Conservation (phyloP, 2,888 invertebrate species). For the Pammene fasciana region DNA sequence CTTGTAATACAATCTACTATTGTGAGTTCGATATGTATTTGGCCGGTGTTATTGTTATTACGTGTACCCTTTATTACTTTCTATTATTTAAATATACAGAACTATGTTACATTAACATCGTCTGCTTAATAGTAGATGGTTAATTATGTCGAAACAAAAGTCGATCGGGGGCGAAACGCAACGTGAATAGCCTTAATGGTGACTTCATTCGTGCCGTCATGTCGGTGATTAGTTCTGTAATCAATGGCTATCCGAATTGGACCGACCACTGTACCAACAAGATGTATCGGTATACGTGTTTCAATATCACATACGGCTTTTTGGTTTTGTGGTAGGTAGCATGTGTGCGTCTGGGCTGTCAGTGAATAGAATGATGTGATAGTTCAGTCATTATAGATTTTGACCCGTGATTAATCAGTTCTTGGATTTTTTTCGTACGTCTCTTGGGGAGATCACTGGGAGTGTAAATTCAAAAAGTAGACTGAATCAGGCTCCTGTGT, state of each 20-base stretch:
- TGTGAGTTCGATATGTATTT: no score
- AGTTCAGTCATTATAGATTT: no score
- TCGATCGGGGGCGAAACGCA: conserved; percentile 6
- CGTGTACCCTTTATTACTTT: no score
- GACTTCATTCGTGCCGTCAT: conserved; percentile 29
- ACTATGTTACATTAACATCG: neutral
- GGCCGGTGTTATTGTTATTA: no score
- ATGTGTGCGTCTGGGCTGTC: conserved; percentile 10
- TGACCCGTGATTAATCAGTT: no score
- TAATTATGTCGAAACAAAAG: conserved; percentile 31
- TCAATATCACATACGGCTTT: neutral
- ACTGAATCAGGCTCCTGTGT: no score
- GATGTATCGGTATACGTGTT: neutral
- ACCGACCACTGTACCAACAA: neutral
- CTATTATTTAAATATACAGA: no score
- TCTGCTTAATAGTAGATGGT: conserved; percentile 10
- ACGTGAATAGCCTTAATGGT: conserved; percentile 29
- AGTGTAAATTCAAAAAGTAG: no score
- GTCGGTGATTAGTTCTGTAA: conserved; percentile 28
- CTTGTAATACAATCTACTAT: no score
- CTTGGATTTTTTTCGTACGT: no score
- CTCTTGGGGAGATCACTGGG: no score
- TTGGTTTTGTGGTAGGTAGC: conserved; percentile 2
- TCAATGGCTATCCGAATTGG: conserved; percentile 28
- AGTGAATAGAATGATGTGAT: conserved; percentile 13